These are phyloP conservation scores for Heterohyrax brucei DNA, from an alignment of 2,797 vertebrate species.

Conservation along the genomic window DNA sequence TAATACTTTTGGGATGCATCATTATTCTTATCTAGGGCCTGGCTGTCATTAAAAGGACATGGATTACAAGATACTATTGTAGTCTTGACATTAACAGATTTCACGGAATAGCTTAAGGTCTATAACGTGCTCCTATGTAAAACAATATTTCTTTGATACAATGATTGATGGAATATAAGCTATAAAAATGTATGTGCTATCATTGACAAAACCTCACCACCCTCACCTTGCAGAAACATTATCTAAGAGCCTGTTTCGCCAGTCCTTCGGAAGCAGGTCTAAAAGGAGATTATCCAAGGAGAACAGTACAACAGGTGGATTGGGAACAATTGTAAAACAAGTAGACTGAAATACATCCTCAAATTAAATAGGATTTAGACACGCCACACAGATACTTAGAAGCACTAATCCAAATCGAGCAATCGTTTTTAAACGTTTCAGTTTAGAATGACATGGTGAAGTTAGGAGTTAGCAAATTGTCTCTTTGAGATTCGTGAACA, in stretches of 20 bases:
- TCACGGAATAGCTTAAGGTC: neutral
- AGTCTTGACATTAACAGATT: neutral
- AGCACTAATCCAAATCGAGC: slow-evolving; percentile 22
- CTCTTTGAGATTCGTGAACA: slow-evolving; percentile 29
- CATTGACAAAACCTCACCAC: neutral
- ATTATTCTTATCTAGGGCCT: neutral
- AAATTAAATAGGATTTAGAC: slow-evolving; percentile 10
- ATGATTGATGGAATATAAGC: neutral
- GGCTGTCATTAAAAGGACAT: neutral
- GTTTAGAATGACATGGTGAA: neutral
- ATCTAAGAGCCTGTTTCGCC: neutral
- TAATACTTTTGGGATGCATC: neutral
- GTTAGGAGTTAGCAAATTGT: neutral
- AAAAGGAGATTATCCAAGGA: slow-evolving; percentile 6
- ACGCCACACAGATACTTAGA: neutral
- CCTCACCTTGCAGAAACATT: neutral
- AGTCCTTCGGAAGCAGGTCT: neutral
- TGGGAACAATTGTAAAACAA: neutral
- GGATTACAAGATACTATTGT: neutral
- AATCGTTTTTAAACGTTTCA: neutral
- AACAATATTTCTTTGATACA: neutral
- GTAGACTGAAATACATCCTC: neutral
- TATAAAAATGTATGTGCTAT: neutral
- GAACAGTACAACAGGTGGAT: neutral
- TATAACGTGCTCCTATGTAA: neutral